These are phyloP conservation scores for Homarus americanus DNA, from an alignment of 1,140 invertebrate species.

Conservation along the genomic window DNA sequence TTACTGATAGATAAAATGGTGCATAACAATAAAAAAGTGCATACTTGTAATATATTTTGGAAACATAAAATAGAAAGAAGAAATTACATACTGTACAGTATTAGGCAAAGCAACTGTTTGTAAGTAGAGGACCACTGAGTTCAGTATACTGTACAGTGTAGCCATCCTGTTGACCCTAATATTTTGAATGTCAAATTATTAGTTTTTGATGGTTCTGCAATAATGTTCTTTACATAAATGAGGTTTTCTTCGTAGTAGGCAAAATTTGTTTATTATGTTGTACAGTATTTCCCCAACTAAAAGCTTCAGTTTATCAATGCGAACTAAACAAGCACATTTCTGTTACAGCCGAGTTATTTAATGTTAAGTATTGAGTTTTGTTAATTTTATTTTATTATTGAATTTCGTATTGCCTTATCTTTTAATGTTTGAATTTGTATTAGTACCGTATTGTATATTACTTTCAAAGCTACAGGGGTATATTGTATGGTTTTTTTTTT, in stretches of 20 bases:
- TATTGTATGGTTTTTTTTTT: not conserved
- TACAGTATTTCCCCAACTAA: no score
- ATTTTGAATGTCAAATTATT: no score
- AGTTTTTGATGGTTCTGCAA: not conserved
- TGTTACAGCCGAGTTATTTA: not conserved
- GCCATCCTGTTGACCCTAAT: no score
- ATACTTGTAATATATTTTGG: no score
- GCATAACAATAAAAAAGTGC: no score
- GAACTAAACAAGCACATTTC: not conserved
- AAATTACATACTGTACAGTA: no score
- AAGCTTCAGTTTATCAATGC: not conserved
- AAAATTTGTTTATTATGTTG: not conserved
- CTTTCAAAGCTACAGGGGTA: not conserved
- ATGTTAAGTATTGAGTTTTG: not conserved
- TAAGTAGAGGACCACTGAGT: no score
- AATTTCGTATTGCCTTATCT: not conserved
- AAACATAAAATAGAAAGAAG: no score
- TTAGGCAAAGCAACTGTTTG: no score
- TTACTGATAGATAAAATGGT: no score
- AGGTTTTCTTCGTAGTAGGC: not conserved
- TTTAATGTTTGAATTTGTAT: not conserved
- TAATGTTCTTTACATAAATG: not conserved
- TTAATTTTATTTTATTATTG: not conserved
- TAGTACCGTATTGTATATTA: not conserved
- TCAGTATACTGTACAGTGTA: no score